These are phyloP conservation scores for Eudemis profundana DNA, from an alignment of 2,888 invertebrate genomes.

Conservation along the genomic window DNA sequence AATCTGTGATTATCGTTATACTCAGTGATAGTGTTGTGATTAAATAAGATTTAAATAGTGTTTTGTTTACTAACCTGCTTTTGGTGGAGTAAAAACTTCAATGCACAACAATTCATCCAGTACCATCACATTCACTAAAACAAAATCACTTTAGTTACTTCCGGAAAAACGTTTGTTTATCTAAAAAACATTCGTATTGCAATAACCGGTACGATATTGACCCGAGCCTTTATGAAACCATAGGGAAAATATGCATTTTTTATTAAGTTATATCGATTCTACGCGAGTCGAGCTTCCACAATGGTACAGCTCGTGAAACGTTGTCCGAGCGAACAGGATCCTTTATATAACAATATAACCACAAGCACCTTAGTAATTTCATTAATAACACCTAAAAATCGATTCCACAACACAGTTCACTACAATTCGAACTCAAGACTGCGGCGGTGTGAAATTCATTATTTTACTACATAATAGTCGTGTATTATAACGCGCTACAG, in stretches of 20 bases:
- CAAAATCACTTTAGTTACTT: slow-evolving; percentile 58
- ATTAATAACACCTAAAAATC: slow-evolving; percentile 85
- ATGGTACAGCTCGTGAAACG: slow-evolving; percentile 55
- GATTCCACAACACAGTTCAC: slow-evolving; percentile 80
- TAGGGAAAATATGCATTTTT: slow-evolving; percentile 83
- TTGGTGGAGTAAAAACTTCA: slow-evolving; percentile 49
- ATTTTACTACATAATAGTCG: slow-evolving; percentile 70
- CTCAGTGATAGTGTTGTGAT: not conserved
- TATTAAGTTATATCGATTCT: slow-evolving; percentile 80
- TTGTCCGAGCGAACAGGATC: slow-evolving; percentile 63
- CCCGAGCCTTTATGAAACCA: slow-evolving; percentile 74
- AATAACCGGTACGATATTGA: slow-evolving; percentile 65
- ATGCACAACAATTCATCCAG: slow-evolving; percentile 53
- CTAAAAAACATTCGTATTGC: slow-evolving; percentile 62
- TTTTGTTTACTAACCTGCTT: slow-evolving; percentile 76
- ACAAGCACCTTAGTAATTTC: slow-evolving; percentile 81
- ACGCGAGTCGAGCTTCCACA: slow-evolving; percentile 55
- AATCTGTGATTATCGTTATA: slow-evolving; percentile 4
- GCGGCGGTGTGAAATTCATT: slow-evolving; percentile 79
- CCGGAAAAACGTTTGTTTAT: slow-evolving; percentile 50
- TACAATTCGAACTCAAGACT: slow-evolving; percentile 79
- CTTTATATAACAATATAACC: slow-evolving; percentile 72
- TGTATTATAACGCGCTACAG: slow-evolving; percentile 51
- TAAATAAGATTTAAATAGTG: slow-evolving; percentile 37
- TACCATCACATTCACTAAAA: slow-evolving; percentile 61